Percentiles rank a stretch among this genome's conserved stretches.
Conservation (phyloP, 2,888 invertebrate genomes). For the Cyaniris semiargus region DNA sequence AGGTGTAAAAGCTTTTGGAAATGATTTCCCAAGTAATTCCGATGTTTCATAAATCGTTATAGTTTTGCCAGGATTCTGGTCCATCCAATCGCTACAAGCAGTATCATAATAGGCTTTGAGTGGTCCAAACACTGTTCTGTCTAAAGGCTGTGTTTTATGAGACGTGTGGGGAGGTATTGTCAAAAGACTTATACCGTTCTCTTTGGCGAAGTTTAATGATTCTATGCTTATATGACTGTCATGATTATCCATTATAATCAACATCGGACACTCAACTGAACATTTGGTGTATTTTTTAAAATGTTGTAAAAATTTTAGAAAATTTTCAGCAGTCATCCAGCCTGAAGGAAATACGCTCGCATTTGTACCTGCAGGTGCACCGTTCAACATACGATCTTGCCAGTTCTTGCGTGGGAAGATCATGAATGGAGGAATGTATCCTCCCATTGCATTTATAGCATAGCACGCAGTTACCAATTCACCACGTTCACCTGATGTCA, state of each 20-base stretch:
- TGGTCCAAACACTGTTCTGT: slow-evolving; percentile 38
- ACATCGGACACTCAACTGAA: no score
- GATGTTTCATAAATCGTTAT: slow-evolving; percentile 53
- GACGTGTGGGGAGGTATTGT: slow-evolving; percentile 52
- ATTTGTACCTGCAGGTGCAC: slow-evolving; percentile 46
- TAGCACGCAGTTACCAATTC: slow-evolving; percentile 20
- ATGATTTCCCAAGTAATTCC: slow-evolving; percentile 44
- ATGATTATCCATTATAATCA: slow-evolving; percentile 50
- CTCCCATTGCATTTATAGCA: slow-evolving; percentile 52
- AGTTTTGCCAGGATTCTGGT: slow-evolving; percentile 49
- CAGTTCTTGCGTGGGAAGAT: slow-evolving; percentile 40
- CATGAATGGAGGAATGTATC: slow-evolving; percentile 54
- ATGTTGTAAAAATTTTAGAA: slow-evolving; percentile 49
- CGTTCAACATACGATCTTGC: slow-evolving; percentile 50
- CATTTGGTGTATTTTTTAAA: slow-evolving; percentile 43
- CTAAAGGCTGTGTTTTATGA: slow-evolving; percentile 47
- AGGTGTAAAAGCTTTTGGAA: slow-evolving; percentile 42
- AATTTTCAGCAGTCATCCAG: slow-evolving; percentile 50
- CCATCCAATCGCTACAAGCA: slow-evolving; percentile 47
- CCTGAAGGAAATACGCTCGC: slow-evolving; percentile 45
- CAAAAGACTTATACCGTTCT: slow-evolving; percentile 53
- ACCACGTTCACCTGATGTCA: slow-evolving; percentile 28
- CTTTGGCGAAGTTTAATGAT: slow-evolving; percentile 49
- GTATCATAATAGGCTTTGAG: no score
- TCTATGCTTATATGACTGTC: slow-evolving; percentile 46